These are phyloP conservation scores for Mylabris phalerata DNA, from an alignment of 1,140 invertebrate species.

Conservation along the genomic window DNA sequence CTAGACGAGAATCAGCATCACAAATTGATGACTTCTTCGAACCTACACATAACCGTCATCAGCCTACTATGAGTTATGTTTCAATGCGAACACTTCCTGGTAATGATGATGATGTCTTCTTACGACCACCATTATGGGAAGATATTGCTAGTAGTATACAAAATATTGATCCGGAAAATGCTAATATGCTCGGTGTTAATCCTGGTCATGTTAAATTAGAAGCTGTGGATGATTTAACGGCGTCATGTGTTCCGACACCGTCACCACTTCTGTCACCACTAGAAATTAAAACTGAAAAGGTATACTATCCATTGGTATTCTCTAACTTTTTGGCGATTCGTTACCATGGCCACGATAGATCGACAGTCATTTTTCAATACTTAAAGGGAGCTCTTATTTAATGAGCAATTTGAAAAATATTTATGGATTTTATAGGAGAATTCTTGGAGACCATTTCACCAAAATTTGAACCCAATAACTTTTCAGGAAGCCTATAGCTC, in stretches of 20 bases:
- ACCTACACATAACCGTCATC: conserved; percentile 23
- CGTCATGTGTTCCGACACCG: conserved; percentile 48
- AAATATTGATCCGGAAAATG: conserved; percentile 80
- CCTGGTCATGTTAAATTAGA: conserved; percentile 66
- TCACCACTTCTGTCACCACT: conserved; percentile 62
- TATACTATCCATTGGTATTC: no score
- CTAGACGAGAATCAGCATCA: conserved; percentile 54
- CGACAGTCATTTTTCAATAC: no score
- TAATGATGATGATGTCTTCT: conserved; percentile 68
- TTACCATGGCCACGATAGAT: no score
- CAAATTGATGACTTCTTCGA: conserved; percentile 67
- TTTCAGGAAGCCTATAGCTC: no score
- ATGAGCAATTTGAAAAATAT: no score
- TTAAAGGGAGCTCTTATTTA: no score
- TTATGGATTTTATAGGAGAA: no score
- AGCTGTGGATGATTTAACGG: conserved; percentile 53
- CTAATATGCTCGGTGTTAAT: conserved; percentile 68
- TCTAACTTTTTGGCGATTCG: no score
- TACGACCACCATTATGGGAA: conserved; percentile 77
- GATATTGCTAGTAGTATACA: conserved; percentile 83
- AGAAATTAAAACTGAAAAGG: conserved; percentile 63
- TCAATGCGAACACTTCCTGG: conserved; percentile 44
- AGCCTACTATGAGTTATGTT: conserved; percentile 47
- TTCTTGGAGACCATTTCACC: no score
- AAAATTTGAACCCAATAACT: no score